Evolutionary conservation across 2,113 vertebrate species (phyloP), one percentile per base, ranked within the genome.

Genomic region (Mesoclemmys tuberculata): DNA sequence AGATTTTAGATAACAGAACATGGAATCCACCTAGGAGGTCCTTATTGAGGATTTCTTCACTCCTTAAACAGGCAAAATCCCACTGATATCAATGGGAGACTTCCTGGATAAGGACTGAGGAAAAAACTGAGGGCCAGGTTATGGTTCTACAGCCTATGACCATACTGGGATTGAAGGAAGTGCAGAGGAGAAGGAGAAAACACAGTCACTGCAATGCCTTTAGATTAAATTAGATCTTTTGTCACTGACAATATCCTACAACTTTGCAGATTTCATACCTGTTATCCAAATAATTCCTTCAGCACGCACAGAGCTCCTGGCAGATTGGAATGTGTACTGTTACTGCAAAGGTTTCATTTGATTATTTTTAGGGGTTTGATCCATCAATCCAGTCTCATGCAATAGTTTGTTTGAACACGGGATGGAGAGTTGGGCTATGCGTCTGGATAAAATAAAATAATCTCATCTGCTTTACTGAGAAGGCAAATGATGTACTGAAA

Each of bases 1-100:
- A 41, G 29, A n/a, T 93, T 96, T 97, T 96, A 97, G 96, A 26
- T 94, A 96, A 93, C 56, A 96, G 90, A 95, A 95, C 86, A 96
- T 96, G 94, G 48, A 90, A 93, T 83, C 77, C 91, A 58, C 71
- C 83, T 68, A 80, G 84, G 87, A 96, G 93, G 96, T 95, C 92
- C 90, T 80, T 93, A 88, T 49, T 90, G 94, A 55, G 85, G 82
- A 94, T 91, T 89, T 44, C 27, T 89, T 89, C 92, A 88, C 94
- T 90, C 90, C 82, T 93, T 89, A 48, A 85, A 68, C 86, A 83
- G 82, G 41, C 80, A 92, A 51, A 51, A 46, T 46, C 46, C 6
- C 58, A 68, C 48, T 75, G 83, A 80, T 88, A 93, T 29, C 75
- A 84, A 81, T 10, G 49, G 49, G 49, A 71, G 64, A 26, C 56